Base-by-base conservation (phyloP, 2,888 invertebrate genomes). In the Synanthedon andrenaeformis region DNA sequence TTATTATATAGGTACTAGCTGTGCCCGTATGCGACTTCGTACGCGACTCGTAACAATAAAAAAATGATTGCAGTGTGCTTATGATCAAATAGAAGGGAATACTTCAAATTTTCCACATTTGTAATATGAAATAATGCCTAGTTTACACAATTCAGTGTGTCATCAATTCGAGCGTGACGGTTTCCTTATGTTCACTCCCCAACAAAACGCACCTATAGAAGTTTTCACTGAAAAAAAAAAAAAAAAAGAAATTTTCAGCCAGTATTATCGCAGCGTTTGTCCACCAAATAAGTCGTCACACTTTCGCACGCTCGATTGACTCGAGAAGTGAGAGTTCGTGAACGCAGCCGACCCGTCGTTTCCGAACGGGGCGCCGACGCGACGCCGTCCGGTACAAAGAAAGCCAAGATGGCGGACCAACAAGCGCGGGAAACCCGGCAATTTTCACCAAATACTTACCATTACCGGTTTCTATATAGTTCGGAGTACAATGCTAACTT, bases 311-410 rank as follows among this genome's bases (percentile, higher is more conserved):
- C 61, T 63, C 65, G 61, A 66, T 62, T 75, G 73, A 74, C 60
- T 74, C 65, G 35, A 72, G 66, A 68, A 79, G 80, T 77, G 77
- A 72, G 53, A 55, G 53, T 53, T 53, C 42, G 19, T 41, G 53
- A 51, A 49, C 52, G 51, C 52, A 66, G 69, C 71, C 72, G 73
- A 72, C 70, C 70, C 72, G 74, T 75, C 35, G 35, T 35, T 74
- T 75, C 74, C 76, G 72, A 67, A 59, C 60, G 64, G 68, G 82
- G 82, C 82, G 82, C 76, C 82, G 76, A 58, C 63, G 58, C 66
- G 82, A 72, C 82, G 80, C 81, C 82, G 80, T 76, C 82, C 80
- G 77, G 76, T 74, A 65, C 69, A 69, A 66, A 64, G 54, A 35
- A 35, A 10, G 60, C 59, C 57, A 63, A 65, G 59, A 54, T 49